Percentiles rank a stretch among this genome's conserved stretches.
Evolutionary conservation across 2,797 vertebrate species (phyloP).

Genomic region (Micrastur ruficollis): DNA sequence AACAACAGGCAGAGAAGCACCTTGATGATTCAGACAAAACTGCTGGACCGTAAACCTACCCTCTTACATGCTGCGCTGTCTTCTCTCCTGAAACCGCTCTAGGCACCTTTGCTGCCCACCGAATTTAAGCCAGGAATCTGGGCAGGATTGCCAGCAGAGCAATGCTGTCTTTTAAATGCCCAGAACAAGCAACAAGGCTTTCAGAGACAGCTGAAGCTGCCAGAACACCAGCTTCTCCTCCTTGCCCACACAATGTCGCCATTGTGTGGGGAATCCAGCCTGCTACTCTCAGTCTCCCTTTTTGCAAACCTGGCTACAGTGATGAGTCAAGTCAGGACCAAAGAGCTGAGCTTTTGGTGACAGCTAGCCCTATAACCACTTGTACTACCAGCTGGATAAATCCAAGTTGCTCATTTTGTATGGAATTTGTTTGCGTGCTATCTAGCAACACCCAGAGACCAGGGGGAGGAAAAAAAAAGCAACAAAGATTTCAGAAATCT

Average conservation of each 20-base stretch:
- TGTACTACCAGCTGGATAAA: constrained; percentile 28
- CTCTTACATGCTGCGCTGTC: neutral
- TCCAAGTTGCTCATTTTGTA: neutral
- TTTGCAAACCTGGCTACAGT: neutral
- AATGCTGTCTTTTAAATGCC: constrained; percentile 73
- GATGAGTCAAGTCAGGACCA: constrained; percentile 21
- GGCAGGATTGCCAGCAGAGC: constrained; percentile 62
- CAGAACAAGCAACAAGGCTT: constrained; percentile 75
- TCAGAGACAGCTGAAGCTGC: constrained; percentile 71
- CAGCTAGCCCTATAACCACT: constrained; percentile 8
- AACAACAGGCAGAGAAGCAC: constrained; percentile 22
- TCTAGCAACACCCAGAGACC: neutral
- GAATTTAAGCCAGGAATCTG: constrained; percentile 37
- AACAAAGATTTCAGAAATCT: neutral
- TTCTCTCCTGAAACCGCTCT: constrained; percentile 43
- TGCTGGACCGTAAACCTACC: neutral
- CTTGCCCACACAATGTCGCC: constrained; percentile 65
- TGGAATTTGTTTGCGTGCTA: constrained; percentile 20
- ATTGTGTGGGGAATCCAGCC: constrained; percentile 65
- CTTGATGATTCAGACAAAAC: constrained; percentile 37
- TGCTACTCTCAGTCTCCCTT: neutral
- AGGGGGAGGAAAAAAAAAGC: rapidly evolving
- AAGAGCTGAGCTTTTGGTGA: constrained; percentile 8
- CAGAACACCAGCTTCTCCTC: constrained; percentile 69
- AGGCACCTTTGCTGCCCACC: constrained; percentile 42